Percentiles rank a stretch among this genome's conserved stretches.
phyloP scores from a whole-genome alignment of 2,797 vertebrate species.

The Leucoraja ocellata region DNA sequence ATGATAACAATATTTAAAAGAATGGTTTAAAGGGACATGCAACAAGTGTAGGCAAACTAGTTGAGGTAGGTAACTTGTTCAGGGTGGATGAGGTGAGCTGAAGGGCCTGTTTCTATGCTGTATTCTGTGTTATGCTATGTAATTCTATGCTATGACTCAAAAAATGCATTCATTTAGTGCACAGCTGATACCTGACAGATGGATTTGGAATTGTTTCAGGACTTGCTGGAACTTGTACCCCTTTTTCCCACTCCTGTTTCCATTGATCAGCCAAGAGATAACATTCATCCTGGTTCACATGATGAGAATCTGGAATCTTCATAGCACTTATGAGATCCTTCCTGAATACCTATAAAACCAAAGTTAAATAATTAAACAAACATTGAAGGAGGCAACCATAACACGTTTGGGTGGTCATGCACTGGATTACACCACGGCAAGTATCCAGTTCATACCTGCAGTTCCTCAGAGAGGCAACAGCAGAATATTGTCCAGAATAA shows the following conservation, averaged over 20 bases:
- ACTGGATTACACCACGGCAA: background rate
- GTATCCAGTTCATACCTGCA: background rate
- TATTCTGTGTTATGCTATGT: too few relatives aligned
- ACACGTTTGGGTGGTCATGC: background rate
- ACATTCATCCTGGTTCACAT: constrained; percentile 82
- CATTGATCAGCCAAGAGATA: constrained; percentile 87
- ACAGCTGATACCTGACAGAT: constrained; percentile 72
- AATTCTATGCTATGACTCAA: too few relatives aligned
- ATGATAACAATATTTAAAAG: too few relatives aligned
- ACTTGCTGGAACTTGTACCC: constrained; percentile 88
- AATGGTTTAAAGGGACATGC: too few relatives aligned
- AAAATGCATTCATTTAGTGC: background rate
- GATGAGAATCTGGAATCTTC: constrained; percentile 94
- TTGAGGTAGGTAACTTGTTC: too few relatives aligned
- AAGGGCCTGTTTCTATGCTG: too few relatives aligned
- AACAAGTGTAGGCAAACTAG: too few relatives aligned
- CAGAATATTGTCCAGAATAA: too few relatives aligned
- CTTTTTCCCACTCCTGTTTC: constrained; percentile 98
- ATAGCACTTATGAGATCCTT: constrained; percentile 99
- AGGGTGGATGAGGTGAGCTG: too few relatives aligned
- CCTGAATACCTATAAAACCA: constrained; percentile 79
- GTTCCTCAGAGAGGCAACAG: background rate
- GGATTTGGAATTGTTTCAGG: constrained; percentile 81
- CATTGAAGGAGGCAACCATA: background rate
- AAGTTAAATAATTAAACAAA: constrained; percentile 2